These are phyloP conservation scores for Psittacula cyanocephala DNA, from an alignment of 2,113 vertebrate genomes.

Conservation along the genomic window DNA sequence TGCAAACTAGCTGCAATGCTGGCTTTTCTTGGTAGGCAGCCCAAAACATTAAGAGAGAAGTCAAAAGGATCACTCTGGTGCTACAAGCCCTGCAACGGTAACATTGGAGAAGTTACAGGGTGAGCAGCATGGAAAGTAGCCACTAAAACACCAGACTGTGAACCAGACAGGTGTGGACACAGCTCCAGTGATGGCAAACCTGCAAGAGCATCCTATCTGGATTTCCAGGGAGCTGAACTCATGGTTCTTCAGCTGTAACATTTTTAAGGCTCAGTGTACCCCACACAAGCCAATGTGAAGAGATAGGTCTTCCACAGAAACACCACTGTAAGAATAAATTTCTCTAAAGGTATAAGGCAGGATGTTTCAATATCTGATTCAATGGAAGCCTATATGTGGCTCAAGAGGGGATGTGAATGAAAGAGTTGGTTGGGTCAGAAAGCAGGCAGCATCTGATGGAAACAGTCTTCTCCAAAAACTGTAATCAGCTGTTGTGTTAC, in stretches of 20 bases:
- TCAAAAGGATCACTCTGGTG: background rate
- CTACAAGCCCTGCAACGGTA: background rate
- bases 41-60: background rate
- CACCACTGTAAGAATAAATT: background rate
- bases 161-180: fast-evolving
- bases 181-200: background rate
- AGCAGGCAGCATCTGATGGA: background rate
- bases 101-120: background rate
- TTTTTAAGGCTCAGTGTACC: fast-evolving
- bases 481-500: background rate
- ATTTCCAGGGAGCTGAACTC: background rate
- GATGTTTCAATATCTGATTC: background rate
- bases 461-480: background rate
- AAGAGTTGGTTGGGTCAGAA: background rate
- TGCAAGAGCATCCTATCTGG: background rate
- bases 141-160: background rate
- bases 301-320: background rate
- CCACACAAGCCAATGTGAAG: background rate
- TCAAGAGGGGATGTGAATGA: background rate
- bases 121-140: background rate
- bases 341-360: background rate
- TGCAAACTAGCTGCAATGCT: background rate
- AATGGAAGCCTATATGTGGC: background rate
- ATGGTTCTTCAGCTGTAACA: background rate
- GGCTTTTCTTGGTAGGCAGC: background rate